These are phyloP conservation scores for Pycnonotus jocosus DNA, from an alignment of 2,113 vertebrate species.

Conservation along the genomic window DNA sequence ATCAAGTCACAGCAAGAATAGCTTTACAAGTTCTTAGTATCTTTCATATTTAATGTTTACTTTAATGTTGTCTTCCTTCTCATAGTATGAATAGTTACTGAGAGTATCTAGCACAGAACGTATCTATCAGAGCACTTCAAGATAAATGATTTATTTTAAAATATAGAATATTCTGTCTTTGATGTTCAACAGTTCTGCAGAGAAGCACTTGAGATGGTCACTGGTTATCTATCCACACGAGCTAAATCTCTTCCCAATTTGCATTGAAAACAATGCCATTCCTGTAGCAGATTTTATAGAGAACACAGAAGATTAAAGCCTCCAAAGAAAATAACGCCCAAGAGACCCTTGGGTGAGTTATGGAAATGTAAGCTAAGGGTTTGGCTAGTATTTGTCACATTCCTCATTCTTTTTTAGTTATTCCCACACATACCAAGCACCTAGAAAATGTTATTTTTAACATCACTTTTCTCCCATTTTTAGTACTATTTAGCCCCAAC, in stretches of 20 bases:
- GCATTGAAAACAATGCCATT: slow-evolving; percentile 43
- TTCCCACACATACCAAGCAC: background rate
- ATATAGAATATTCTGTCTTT: slow-evolving; percentile 43
- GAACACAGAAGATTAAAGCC: slow-evolving; percentile 32
- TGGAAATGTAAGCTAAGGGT: background rate
- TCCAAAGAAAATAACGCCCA: background rate
- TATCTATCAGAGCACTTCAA: background rate
- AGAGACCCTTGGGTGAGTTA: background rate
- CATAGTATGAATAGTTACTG: background rate
- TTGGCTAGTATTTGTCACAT: background rate
- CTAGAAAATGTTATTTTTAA: background rate
- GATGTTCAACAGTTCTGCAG: slow-evolving; percentile 43
- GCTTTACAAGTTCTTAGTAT: background rate
- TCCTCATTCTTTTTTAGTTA: background rate
- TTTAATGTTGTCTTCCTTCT: background rate
- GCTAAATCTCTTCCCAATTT: slow-evolving; percentile 30
- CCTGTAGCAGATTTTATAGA: background rate
- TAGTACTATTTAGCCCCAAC: background rate
- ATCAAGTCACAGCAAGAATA: background rate
- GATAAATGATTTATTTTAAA: slow-evolving; percentile 48
- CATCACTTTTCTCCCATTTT: background rate
- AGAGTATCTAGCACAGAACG: background rate
- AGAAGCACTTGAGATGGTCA: slow-evolving; percentile 44
- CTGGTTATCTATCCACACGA: slow-evolving; percentile 29
- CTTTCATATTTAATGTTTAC: slow-evolving; percentile 21